Base-by-base conservation (phyloP, 2,113 vertebrate species). In the Serinus canaria region DNA sequence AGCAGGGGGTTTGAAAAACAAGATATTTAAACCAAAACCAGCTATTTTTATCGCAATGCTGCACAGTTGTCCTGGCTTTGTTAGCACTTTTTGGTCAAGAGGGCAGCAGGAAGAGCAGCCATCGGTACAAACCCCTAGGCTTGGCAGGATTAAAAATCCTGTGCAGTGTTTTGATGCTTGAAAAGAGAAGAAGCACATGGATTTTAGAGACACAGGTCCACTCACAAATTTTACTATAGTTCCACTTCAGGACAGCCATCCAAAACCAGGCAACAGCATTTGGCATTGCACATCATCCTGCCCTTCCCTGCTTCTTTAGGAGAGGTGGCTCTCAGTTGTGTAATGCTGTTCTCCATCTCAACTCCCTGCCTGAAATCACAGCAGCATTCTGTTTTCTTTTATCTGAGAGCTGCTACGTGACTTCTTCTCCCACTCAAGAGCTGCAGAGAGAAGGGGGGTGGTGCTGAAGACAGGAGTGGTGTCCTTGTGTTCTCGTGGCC, bases 41-140 rank as follows among this genome's bases (percentile, higher is more conserved):
- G 27, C 11, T 59, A 4, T 56, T 94, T 88, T 72, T 67, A 23
- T 72, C 52, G 13, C 4, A 14, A 0, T 2, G 4, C 22, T 41
- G 31, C n/a, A 16, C 33, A 17, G 31, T 43, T 68, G 35, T 64
- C 35, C 30, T 37, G 11, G 33, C 39, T 74, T 64, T 72, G 28
- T 47, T 56, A 7, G 28, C 58, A 6, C 30, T 19, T 50, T 16
- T 14, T 58, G 43, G 27, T 44, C 39, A 39, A 39, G 56, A 63
- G 43, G 13, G 33, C 14, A 63, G 66, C 74, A 64, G 49, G 20
- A 47, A 13, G 33, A 44, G 17, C 46, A 81, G 46, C 18, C 28
- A n/a, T 22, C 0, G 0, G 7, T 63, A 59, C 70, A 49, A 68
- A 41, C 41, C 13, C 31, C 8, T 19, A 3, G 37, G 33, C 9